phyloP scores from a whole-genome alignment of 2,113 vertebrate genomes.

The Platycercus adscitus region DNA sequence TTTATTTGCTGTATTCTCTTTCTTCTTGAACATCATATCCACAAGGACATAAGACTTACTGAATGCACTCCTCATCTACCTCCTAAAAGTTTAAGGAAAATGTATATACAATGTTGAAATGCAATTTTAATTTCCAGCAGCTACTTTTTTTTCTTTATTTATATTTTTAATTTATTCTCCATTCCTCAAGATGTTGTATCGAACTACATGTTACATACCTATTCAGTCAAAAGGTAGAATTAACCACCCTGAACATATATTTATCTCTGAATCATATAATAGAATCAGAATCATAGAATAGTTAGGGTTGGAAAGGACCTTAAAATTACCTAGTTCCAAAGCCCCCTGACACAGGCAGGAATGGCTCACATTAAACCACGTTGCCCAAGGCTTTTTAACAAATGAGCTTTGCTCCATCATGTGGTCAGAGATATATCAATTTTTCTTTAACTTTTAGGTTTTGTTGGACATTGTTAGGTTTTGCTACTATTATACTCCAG shows the following conservation, averaged over 20 bases:
- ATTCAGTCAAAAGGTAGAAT: neutral
- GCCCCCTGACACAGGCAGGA: neutral
- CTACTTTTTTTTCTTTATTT: neutral
- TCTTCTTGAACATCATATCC: neutral
- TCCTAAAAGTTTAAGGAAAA: neutral
- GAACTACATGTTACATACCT: neutral
- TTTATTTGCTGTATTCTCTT: neutral
- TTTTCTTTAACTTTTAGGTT: neutral
- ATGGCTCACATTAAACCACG: neutral
- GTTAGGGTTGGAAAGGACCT: neutral
- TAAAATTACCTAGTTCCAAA: neutral
- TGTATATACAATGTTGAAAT: neutral
- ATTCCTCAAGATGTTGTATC: neutral
- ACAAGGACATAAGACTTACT: neutral
- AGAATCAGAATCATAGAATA: neutral
- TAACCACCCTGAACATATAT: neutral
- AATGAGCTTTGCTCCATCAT: neutral
- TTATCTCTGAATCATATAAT: neutral
- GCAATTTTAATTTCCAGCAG: neutral
- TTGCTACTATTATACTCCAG: neutral
- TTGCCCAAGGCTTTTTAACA: neutral
- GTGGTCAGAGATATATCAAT: rapidly evolving
- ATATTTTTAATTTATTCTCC: neutral
- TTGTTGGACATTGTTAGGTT: neutral
- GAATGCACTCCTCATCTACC: neutral